A percentile compares a stretch with the other conserved stretches of the same genome.
Evolutionary conservation across 2,888 invertebrate genomes (phyloP).

Genomic region (Pollenia angustigena): DNA sequence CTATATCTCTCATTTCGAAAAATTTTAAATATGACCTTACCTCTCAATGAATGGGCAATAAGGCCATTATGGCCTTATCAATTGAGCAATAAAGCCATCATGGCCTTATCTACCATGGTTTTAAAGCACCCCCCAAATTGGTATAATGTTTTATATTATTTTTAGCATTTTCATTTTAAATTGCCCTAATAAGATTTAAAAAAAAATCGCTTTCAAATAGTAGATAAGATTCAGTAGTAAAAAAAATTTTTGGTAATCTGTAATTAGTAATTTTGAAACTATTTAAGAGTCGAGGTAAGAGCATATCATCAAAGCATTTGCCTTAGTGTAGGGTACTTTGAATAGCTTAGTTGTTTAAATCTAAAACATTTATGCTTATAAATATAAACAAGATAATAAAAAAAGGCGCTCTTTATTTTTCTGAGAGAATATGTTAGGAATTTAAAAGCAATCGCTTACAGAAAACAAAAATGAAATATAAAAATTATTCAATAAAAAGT

Average conservation of each 20-base stretch:
- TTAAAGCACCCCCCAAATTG: too few species aligned
- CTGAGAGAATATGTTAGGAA: background rate
- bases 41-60: too few species aligned
- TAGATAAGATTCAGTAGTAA: too few species aligned
- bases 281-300: too few species aligned
- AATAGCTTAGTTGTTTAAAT: conserved; percentile 1
- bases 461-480: background rate
- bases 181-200: background rate
- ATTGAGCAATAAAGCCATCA: too few species aligned
- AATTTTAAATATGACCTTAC: too few species aligned
- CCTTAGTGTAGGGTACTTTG: background rate
- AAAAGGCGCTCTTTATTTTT: background rate
- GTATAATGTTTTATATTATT: background rate
- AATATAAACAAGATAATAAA: background rate
- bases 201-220: background rate
- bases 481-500: conserved; percentile 24
- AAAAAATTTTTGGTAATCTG: too few species aligned
- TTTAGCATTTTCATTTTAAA: background rate
- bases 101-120: too few species aligned
- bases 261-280: too few species aligned
- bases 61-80: too few species aligned
- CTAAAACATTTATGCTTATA: background rate
- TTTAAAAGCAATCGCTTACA: background rate
- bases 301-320: too few species aligned
- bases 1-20: too few species aligned